Base-by-base conservation (phyloP, 2,888 invertebrate species). In the Erebia epiphron region DNA sequence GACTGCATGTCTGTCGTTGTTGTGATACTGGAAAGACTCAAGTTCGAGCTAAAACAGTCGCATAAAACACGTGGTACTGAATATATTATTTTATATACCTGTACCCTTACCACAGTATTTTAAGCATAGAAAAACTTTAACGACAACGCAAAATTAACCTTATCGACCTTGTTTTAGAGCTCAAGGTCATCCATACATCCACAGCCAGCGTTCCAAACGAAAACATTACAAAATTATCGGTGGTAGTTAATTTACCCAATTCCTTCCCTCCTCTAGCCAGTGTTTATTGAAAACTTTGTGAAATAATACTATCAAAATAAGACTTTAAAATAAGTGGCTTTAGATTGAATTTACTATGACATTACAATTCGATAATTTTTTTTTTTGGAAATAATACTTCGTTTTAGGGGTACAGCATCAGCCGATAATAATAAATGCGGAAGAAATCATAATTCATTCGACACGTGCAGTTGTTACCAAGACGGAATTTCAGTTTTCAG, bases 11-110 rank as follows among this genome's bases (percentile, higher is more conserved):
- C 61, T 61, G 46, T 46, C 61, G 60, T 43, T 49, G 60, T 68
- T 62, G 43, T 10, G 26, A 70, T 61, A 70, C 72, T 73, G 72
- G 63, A 70, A 35, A 75, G 76, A 78, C 78, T 79, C 75, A 67
- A 74, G 43, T 65, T 18, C 54, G 16, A 60, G 43, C 16, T 60
- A 41, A 60, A 7, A n/a, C 41, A 13, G 16, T 10, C 16, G 41
- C 41, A 60, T n/a, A 35, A 35, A 35, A 35, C 35, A 35, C 35
- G 35, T 35, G 1, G 35, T 35, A 7, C 35, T 35, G 35, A 35
- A 35, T 35, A 35, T 7, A 35, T 35, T 7, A 35, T 35, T 35
- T 35, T 35, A 35, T 3, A 26, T 1, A 26, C 26, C 26, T 35
- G 35, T 35, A 35, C 35, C 35, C 35, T 35, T 35, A 35, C 35